Percentiles rank a stretch among this genome's conserved stretches.
phyloP scores from a whole-genome alignment of 2,797 vertebrate genomes.

The Peromyscus eremicus region DNA sequence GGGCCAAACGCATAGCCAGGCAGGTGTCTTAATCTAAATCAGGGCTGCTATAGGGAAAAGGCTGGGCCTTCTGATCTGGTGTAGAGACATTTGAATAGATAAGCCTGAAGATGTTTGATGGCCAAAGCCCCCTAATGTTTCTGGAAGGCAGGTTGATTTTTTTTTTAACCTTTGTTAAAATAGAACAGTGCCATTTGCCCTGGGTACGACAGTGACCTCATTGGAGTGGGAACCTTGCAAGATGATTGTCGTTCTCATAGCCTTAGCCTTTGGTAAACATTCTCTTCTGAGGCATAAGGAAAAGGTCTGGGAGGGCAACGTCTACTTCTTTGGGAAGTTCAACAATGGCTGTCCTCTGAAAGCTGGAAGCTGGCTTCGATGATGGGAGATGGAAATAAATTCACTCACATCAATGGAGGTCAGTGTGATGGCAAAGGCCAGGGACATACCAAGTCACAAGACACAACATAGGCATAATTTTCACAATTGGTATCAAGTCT shows the following conservation, averaged over 20 bases:
- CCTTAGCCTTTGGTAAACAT: neutral
- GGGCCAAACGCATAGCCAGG: accelerated
- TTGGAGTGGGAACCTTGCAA: neutral
- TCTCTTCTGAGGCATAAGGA: neutral
- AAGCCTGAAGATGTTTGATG: neutral
- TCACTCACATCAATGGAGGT: neutral
- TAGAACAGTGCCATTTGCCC: neutral
- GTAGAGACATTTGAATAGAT: neutral
- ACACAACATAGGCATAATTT: neutral
- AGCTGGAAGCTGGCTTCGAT: neutral
- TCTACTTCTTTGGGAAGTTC: neutral
- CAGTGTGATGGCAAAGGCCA: neutral
- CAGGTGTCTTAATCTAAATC: neutral
- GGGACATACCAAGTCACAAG: neutral
- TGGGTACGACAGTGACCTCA: neutral
- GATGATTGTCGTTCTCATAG: neutral
- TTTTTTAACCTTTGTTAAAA: neutral
- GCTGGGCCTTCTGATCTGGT: neutral
- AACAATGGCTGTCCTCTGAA: neutral
- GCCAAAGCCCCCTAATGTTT: neutral
- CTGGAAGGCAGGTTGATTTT: neutral
- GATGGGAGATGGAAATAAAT: neutral
- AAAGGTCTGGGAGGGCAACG: neutral
- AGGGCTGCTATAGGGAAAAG: neutral
- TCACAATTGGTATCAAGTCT: neutral